These are phyloP conservation scores for Distichodus sexfasciatus DNA, from an alignment of 2,797 vertebrate species.

Conservation along the genomic window DNA sequence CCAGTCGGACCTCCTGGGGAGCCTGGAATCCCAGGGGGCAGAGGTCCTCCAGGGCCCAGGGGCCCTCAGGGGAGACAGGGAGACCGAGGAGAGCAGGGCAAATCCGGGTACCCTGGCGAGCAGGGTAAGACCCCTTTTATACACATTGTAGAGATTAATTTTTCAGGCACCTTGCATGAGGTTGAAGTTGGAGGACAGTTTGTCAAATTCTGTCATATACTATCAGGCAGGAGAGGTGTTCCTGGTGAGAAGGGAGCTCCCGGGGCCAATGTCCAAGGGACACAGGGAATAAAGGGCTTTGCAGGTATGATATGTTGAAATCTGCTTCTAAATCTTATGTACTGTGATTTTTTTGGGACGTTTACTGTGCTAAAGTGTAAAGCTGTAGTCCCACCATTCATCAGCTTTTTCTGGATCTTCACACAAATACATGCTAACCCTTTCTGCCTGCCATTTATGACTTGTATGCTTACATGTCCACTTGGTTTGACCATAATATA, in stretches of 20 bases:
- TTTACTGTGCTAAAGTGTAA: too few species aligned
- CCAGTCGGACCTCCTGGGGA: conserved; percentile 75
- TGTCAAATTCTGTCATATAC: background rate
- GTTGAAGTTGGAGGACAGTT: too few species aligned
- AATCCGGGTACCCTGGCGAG: conserved; percentile 76
- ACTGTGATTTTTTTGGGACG: too few species aligned
- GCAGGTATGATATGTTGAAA: conserved; percentile 59
- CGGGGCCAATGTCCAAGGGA: conserved; percentile 68
- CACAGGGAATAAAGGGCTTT: conserved; percentile 71
- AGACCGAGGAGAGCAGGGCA: conserved; percentile 64
- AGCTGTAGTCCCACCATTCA: too few species aligned
- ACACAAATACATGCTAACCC: too few species aligned
- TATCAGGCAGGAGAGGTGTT: conserved; percentile 67
- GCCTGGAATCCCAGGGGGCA: conserved; percentile 72
- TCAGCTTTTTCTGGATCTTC: too few species aligned
- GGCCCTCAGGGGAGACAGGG: conserved; percentile 67
- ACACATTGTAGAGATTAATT: background rate
- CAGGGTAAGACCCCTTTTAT: conserved; percentile 64
- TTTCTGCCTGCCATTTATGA: too few species aligned
- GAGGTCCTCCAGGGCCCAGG: conserved; percentile 68
- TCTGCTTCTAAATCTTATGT: background rate
- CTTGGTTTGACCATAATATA: too few species aligned
- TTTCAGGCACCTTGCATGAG: background rate
- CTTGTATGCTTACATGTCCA: too few species aligned
- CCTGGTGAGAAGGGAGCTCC: conserved; percentile 64